Percentiles rank a stretch among this genome's conserved stretches.
These are phyloP conservation scores for Phalanger gymnotis DNA, from an alignment of 2,797 vertebrate species.

Conservation along the genomic window DNA sequence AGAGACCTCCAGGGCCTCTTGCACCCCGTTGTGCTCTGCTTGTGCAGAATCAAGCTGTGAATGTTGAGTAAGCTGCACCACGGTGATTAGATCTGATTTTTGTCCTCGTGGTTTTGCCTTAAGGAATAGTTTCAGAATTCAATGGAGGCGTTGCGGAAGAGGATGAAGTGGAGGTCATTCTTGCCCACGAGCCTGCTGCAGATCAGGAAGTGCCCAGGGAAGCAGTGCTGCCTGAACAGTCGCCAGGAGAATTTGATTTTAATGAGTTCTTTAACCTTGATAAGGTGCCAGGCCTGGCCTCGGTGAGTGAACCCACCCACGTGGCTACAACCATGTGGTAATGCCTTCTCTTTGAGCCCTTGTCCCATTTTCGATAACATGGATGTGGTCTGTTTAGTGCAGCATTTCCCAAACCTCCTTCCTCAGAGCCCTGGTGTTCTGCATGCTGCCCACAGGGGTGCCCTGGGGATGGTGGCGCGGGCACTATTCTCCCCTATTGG, in stretches of 20 bases:
- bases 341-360: background rate
- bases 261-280: constrained; percentile 99
- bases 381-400: background rate
- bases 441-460: background rate
- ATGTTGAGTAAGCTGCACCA: background rate
- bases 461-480: background rate
- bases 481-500: background rate
- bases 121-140: constrained; percentile 88
- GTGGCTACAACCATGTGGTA: constrained; percentile 60
- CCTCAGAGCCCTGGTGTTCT: background rate
- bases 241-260: constrained; percentile 96
- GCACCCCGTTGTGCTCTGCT: background rate
- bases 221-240: constrained; percentile 90
- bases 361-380: background rate
- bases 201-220: constrained; percentile 96
- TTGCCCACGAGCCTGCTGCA: constrained; percentile 86
- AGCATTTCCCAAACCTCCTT: background rate
- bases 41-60: background rate
- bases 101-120: constrained; percentile 61
- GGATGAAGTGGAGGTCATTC: constrained; percentile 83
- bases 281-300: constrained; percentile 97
- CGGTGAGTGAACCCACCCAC: constrained; percentile 89
- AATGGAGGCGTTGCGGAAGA: constrained; percentile 93
- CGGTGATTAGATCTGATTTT: constrained; percentile 19
- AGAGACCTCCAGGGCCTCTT: background rate